These are phyloP conservation scores for Miniopterus natalensis DNA, from an alignment of 2,113 vertebrate species.

Conservation along the genomic window DNA sequence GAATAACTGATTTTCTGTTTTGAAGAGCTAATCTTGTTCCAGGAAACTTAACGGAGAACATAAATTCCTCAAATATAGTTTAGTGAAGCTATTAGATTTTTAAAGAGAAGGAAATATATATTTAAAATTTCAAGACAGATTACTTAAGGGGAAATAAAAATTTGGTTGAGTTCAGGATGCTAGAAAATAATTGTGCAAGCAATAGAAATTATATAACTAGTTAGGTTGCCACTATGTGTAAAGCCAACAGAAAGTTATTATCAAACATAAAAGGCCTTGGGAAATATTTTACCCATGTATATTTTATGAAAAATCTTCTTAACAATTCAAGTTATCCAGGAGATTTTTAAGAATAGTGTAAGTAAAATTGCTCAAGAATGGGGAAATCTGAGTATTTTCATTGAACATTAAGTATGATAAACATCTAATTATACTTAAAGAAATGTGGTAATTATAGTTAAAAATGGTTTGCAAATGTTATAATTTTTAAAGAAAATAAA, in stretches of 20 bases:
- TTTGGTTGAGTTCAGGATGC: neutral
- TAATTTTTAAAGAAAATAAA: constrained; percentile 30
- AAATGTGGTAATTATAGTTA: constrained; percentile 17
- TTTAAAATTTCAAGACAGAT: constrained; percentile 45
- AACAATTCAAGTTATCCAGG: neutral
- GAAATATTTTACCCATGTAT: constrained; percentile 21
- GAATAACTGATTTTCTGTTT: neutral
- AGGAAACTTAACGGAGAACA: constrained; percentile 41
- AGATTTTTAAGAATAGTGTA: constrained; percentile 9
- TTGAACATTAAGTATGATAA: constrained; percentile 57
- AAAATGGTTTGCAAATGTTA: constrained; percentile 35
- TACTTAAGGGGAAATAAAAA: neutral
- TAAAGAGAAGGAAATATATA: neutral
- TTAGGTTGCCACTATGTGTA: neutral
- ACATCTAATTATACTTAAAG: constrained; percentile 56
- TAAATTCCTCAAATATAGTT: neutral
- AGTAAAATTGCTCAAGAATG: constrained; percentile 22
- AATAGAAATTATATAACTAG: constrained; percentile 1
- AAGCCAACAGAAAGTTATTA: constrained; percentile 57
- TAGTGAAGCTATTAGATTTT: constrained; percentile 13
- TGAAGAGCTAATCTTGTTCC: neutral
- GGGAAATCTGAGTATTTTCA: constrained; percentile 23
- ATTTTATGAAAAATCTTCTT: neutral
- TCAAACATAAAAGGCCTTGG: neutral
- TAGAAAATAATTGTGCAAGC: constrained; percentile 1